Evolutionary conservation across 2,888 invertebrate genomes (phyloP), one percentile per base, ranked within the genome.

Genomic region (Patella ulyssiponensis): DNA sequence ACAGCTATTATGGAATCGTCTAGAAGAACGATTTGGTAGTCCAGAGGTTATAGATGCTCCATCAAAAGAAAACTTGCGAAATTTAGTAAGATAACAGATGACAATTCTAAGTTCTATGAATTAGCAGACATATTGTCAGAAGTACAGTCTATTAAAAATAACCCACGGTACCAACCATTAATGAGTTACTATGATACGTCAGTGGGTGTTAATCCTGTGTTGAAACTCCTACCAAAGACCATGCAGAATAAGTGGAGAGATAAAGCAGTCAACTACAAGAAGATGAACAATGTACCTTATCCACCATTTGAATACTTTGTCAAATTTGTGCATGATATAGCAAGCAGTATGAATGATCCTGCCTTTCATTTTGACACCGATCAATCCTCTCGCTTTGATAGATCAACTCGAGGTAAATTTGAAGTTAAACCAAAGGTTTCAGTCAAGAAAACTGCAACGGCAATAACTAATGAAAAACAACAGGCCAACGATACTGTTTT

Each of bases 161-260:
- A 83, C 20, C 74, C 71, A 1, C 75, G 72, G 20, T 83, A 79
- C 64, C 52, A 54, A 3, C 0, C 76, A 5, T 27, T 78, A 11
- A 71, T 85, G 20, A 64, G 78, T 14, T 83, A 81, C 64, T 81
- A 75, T 72, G 80, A 84, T 52, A 75, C 80, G 2, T 79, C 83
- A 20, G 27, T 75, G 7, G 82, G 83, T 3, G 77, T 84, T 2
- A 70, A 72, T 7, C 81, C 81, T 0, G 81, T 85, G 1, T 75
- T 84, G 1, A 20, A 52, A 12, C 84, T 83, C 71, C 75, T 84
- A 9, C 82, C 85, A 0, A 75, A 74, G 15, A 27, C 74, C n/a
- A 12, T 83, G 1, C 80, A 82, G 69, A 79, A 82, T 20, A 85
- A 81, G 53, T 83, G 83, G 82, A 81, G 70, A 9, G 70, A 9